Evolutionary conservation across 2,113 vertebrate species (phyloP), one percentile per base, ranked within the genome.

Genomic region (Entomyzon cyanotis): DNA sequence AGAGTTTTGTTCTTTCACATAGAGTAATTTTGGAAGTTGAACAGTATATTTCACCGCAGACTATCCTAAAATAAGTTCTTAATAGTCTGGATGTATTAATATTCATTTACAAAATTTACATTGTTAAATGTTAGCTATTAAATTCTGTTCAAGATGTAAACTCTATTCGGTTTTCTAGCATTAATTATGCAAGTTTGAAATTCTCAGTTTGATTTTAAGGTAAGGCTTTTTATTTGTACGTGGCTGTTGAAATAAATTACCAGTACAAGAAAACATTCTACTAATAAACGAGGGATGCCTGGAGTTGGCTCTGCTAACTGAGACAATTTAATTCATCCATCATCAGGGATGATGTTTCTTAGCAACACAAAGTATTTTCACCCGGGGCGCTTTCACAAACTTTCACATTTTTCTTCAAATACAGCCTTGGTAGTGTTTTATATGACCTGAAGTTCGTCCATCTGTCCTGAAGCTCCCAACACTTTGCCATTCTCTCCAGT

Each of bases 291-390:
- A 97, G 78, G 90, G 84, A 95, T 96, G 89, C 78, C 96, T 97
- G 84, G 95, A 94, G 89, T 95, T 97, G 94, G 87, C 78, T 86
- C 86, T 96, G 47, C 71, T 96, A 96, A 95, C 75, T 78, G 89
- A 97, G 90, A 97, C 56, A 97, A 84, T 96, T 98, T 97, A 97
- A 95, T 93, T 97, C 84, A 97, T 98, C 73, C 96, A 87, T 95
- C 85, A 96, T 97, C 58, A 89, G 63, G 86, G 93, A 84, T 95
- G 95, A 94, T 94, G 95, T 98, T 97, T 97, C 95, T 97, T 97
- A 98, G 97, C 95, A 97, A 97, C 85, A 89, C 79, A 89, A 87
- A 96, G 90, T 97, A 97, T 94, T 96, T 94, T 91, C 97, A 88
- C 94, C 68, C 68, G 44, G 87, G 85, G 75, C 56, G 14, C 95